A percentile compares a stretch with the other conserved stretches of the same genome.
Conservation (phyloP, 2,113 vertebrate species). For the Burhinus oedicnemus region DNA sequence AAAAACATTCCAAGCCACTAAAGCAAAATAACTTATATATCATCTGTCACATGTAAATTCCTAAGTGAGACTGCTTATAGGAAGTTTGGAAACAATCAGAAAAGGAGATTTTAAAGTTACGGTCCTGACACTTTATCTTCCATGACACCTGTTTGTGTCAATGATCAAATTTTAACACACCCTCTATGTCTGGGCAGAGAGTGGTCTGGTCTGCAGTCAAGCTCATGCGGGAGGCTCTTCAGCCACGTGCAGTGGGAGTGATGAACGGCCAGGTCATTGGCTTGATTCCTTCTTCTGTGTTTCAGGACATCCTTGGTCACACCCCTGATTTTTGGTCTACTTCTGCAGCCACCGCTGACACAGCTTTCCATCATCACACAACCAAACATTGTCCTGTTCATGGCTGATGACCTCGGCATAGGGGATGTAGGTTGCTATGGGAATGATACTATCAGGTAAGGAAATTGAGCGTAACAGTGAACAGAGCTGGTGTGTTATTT, state of each 20-base stretch:
- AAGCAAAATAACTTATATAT: neutral
- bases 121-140: neutral
- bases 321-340: neutral
- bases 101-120: neutral
- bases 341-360: neutral
- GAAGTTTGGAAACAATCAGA: neutral
- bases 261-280: neutral
- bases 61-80: neutral
- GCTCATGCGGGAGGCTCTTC: accelerated
- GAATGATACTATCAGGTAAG: conserved; percentile 86
- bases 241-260: accelerated
- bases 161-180: neutral
- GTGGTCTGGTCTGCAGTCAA: neutral
- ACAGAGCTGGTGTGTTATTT: neutral
- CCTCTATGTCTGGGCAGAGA: neutral
- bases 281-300: conserved; percentile 3
- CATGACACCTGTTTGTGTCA: neutral
- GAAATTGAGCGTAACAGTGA: neutral
- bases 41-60: neutral
- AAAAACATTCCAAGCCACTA: neutral
- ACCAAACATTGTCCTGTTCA: conserved; percentile 87
- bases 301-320: conserved; percentile 32
- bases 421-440: conserved; percentile 92
- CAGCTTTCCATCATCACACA: neutral
- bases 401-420: conserved; percentile 94